A percentile compares a stretch with the other conserved stretches of the same genome.
Conservation (phyloP, 2,113 vertebrate species). For the Maylandia zebra region DNA sequence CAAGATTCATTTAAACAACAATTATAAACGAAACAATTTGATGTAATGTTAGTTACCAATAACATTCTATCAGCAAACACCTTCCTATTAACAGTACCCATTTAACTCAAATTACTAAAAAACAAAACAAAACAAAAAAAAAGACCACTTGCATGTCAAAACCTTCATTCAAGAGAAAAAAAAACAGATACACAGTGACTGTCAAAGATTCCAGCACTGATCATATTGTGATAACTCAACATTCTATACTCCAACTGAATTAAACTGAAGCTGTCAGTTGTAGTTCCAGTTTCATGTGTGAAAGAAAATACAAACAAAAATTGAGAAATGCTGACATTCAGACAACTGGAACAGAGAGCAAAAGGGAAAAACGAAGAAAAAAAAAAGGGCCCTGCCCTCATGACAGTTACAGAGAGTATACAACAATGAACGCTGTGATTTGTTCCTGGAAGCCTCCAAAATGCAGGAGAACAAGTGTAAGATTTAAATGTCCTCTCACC, state of each 20-base stretch:
- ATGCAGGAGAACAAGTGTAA: too few species aligned
- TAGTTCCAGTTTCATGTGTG: neutral
- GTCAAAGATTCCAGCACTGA: neutral
- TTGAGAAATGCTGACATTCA: neutral
- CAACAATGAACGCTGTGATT: too few species aligned
- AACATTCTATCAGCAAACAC: neutral
- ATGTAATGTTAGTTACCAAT: neutral
- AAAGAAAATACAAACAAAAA: neutral
- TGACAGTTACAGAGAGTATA: too few species aligned
- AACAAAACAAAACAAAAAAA: too few species aligned
- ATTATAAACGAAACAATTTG: neutral
- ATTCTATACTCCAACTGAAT: neutral
- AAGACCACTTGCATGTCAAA: neutral
- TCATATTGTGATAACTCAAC: neutral
- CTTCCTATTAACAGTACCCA: neutral
- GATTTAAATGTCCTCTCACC: too few species aligned
- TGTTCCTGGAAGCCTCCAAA: too few species aligned
- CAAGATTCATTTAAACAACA: neutral
- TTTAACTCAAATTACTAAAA: neutral
- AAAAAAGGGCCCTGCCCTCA: too few species aligned
- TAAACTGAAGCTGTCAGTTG: neutral
- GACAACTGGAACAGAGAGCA: too few species aligned
- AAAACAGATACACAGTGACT: neutral
- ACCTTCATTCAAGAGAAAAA: neutral
- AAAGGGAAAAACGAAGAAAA: too few species aligned